A percentile compares a stretch with the other conserved stretches of the same genome.
phyloP scores from a whole-genome alignment of 2,888 invertebrate genomes.

The Beris chalybata region DNA sequence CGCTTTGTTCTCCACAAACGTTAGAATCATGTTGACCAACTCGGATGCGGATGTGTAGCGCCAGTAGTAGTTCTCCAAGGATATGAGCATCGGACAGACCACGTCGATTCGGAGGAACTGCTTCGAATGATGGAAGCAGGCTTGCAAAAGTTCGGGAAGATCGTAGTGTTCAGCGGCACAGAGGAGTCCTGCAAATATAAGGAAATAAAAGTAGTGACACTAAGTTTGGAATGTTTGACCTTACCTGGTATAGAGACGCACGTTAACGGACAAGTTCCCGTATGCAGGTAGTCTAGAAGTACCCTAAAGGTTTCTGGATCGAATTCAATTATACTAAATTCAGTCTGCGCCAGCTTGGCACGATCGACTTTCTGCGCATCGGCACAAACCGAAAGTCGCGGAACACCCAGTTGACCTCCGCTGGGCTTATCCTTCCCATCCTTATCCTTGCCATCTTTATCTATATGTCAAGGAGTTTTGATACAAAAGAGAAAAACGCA shows the following conservation, averaged over 20 bases:
- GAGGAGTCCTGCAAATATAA: conserved; percentile 61
- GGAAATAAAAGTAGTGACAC: background rate
- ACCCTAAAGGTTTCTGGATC: conserved; percentile 92
- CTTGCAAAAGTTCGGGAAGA: conserved; percentile 86
- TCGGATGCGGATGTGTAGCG: conserved; percentile 92
- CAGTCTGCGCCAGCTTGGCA: conserved; percentile 88
- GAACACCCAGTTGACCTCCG: conserved; percentile 75
- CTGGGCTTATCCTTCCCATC: conserved; percentile 76
- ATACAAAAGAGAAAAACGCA: conserved; percentile 30
- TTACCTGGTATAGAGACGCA: conserved; percentile 87
- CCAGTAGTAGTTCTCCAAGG: conserved; percentile 94
- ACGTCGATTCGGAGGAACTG: conserved; percentile 91
- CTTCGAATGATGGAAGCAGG: conserved; percentile 94
- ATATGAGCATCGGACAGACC: conserved; percentile 89
- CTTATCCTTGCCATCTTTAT: conserved; percentile 79
- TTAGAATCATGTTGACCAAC: conserved; percentile 90
- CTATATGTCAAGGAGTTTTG: conserved; percentile 54
- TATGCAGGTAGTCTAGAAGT: conserved; percentile 87
- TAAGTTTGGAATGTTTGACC: background rate
- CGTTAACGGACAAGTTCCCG: conserved; percentile 88
- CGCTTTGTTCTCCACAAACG: conserved; percentile 85
- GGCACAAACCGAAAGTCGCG: conserved; percentile 87
- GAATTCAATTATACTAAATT: conserved; percentile 94
- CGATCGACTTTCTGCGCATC: conserved; percentile 93
- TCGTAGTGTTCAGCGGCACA: conserved; percentile 95